Base-by-base conservation (phyloP, 2,113 vertebrate species). In the Plecotus auritus region DNA sequence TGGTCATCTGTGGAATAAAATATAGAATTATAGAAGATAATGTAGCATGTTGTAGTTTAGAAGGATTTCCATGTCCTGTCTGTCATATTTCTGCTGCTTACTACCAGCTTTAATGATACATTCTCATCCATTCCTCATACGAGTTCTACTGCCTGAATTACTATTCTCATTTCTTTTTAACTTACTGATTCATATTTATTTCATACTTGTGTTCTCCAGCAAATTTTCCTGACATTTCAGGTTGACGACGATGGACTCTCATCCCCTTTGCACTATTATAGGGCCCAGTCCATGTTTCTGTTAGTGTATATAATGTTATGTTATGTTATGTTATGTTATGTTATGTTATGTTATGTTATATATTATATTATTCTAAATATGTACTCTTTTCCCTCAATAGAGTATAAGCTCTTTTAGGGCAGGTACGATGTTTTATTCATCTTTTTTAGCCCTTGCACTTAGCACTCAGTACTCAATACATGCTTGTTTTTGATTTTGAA, bases 361-460 rank as follows among this genome's bases (percentile, higher is more conserved):
- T 35, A 61, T 74, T 35, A 72, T 64, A 37, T 59, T 66, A 88
- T 47, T 85, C 49, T 92, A 66, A 74, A n/a, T 83, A 72, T 37
- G 9, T 83, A 16, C 66, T 89, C 23, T 61, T 94, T 91, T 86
- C 42, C 72, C 6, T 83, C 77, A 92, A 0, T 85, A 95, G 96
- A 96, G 77, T 92, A 18, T 74, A 96, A 97, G 94, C 93, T 87
- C 78, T 88, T 97, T 94, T 96, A 96, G 91, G 95, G 90, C 95
- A 96, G 92, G 89, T 89, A 88, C 37, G 51, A 66, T 96, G 72
- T 93, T 80, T 94, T 93, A 69, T 86, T 91, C 14, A 76, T 74
- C 22, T 66, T 84, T 85, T 90, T 87, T 54, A 83, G 18, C 32
- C 42, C 4, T 70, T 88, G 32, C 23, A n/a, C 51, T 87, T 69